These are phyloP conservation scores for Pissodes strobi DNA, from an alignment of 1,140 invertebrate species.

Conservation along the genomic window DNA sequence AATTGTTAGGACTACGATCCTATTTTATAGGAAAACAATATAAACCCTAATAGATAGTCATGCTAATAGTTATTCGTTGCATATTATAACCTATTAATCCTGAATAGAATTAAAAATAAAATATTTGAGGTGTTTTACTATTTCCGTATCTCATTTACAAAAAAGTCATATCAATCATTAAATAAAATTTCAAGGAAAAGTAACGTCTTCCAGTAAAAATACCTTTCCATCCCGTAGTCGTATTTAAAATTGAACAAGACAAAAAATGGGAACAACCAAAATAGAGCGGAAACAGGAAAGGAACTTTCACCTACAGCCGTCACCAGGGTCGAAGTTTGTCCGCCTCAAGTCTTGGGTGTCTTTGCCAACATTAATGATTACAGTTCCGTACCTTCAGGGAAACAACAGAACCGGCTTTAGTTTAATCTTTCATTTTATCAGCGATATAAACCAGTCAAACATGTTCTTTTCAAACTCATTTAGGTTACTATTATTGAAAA, in stretches of 20 bases:
- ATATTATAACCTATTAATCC: no score
- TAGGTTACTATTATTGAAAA: no score
- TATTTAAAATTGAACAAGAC: conserved; percentile 7
- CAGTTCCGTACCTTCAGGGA: neutral
- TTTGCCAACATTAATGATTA: conserved; percentile 20
- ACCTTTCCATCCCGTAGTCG: neutral
- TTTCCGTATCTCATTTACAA: no score
- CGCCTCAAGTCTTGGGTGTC: conserved; percentile 13
- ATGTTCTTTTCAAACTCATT: no score
- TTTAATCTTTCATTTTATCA: no score
- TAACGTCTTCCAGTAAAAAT: neutral
- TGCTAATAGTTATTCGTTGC: no score
- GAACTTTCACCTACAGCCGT: conserved; percentile 22
- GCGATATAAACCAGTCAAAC: no score
- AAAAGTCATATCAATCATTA: conserved; percentile 6
- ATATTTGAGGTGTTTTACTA: no score
- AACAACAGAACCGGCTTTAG: conserved; percentile 7
- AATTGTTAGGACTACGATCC: no score
- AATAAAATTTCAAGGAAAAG: conserved; percentile 1
- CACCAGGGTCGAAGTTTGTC: conserved; percentile 21
- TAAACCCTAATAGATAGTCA: no score
- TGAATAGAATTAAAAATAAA: no score
- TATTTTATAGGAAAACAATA: no score
- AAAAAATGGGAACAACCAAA: conserved; percentile 4
- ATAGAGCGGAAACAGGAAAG: conserved; percentile 25